A percentile compares a stretch with the other conserved stretches of the same genome.
Conservation (phyloP, 2,113 vertebrate genomes). For the Brachypodius melanocephalos region DNA sequence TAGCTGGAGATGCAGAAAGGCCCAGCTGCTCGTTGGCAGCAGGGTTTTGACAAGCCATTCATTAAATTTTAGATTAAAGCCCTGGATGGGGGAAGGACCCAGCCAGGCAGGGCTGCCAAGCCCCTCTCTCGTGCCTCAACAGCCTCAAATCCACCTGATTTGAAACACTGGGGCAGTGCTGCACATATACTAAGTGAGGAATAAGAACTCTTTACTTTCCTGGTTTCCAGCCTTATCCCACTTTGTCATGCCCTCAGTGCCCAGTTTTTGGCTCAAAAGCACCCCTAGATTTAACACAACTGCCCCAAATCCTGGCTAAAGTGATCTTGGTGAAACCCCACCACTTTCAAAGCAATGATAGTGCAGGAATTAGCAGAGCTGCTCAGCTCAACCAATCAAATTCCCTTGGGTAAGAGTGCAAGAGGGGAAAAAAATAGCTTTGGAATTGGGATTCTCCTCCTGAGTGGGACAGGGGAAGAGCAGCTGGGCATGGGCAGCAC, state of each 20-base stretch:
- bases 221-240: not conserved
- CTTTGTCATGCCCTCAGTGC: not conserved
- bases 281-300: not conserved
- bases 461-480: not conserved
- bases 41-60: not conserved
- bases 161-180: not conserved
- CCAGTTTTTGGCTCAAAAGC: not conserved
- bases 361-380: not conserved
- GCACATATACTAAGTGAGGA: not conserved
- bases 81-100: not conserved
- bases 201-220: not conserved
- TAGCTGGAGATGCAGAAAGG: not conserved
- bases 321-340: not conserved
- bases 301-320: not conserved
- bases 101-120: not conserved
- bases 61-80: not conserved
- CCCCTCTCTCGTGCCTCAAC: not conserved
- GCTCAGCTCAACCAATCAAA: not conserved
- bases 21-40: not conserved
- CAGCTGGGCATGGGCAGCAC: not conserved
- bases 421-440: not conserved
- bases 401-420: not conserved
- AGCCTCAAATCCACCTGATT: not conserved
- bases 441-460: not conserved
- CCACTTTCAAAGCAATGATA: accelerated